These are phyloP conservation scores for Leptinotarsa haldemani DNA, from an alignment of 2,888 invertebrate genomes.

Conservation along the genomic window DNA sequence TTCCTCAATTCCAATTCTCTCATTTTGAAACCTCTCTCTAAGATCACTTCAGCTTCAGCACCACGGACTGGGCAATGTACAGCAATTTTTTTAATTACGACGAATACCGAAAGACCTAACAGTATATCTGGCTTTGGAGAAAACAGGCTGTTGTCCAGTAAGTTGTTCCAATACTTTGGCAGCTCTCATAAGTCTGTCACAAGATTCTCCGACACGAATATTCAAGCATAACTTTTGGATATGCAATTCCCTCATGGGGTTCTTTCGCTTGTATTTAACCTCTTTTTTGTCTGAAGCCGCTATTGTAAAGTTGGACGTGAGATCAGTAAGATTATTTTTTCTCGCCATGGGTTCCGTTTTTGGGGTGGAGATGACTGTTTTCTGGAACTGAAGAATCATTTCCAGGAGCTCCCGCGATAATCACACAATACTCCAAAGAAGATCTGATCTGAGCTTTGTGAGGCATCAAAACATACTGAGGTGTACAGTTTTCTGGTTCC, in stretches of 20 bases:
- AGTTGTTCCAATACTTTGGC: constrained; percentile 98
- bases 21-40: constrained; percentile 98
- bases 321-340: background rate
- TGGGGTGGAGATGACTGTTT: background rate
- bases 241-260: constrained; percentile 87
- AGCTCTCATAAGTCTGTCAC: constrained; percentile 94
- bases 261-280: too few relatives aligned
- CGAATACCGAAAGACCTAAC: constrained; percentile 99
- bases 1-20: constrained; percentile 98
- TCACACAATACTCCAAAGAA: too few relatives aligned
- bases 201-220: constrained; percentile 99
- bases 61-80: constrained; percentile 99
- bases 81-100: constrained; percentile 99
- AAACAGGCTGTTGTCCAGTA: constrained; percentile 99
- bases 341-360: background rate
- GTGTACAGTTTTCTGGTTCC: too few relatives aligned
- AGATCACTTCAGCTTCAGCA: constrained; percentile 98
- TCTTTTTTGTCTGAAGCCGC: constrained; percentile 71
- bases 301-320: background rate
- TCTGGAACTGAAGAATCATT: background rate
- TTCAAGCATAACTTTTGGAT: constrained; percentile 98
- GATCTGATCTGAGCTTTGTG: too few relatives aligned
- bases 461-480: too few relatives aligned
- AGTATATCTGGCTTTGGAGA: constrained; percentile 99
- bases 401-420: too few relatives aligned